phyloP scores from a whole-genome alignment of 2,888 invertebrate species.

The Allophyes oxyacanthae region DNA sequence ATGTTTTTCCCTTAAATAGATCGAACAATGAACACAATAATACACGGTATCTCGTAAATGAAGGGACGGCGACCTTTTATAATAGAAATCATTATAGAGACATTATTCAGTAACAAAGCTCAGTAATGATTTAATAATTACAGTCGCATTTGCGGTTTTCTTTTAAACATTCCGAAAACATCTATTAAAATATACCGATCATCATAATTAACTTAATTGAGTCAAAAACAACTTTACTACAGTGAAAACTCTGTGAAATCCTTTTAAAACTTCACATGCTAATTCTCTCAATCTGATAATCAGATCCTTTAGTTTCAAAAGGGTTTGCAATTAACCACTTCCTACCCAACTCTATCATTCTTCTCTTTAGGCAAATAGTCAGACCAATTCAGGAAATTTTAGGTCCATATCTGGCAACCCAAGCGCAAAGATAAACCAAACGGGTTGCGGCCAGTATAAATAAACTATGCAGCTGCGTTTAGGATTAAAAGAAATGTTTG shows the following conservation, averaged over 20 bases:
- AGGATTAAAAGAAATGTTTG: constrained; percentile 63
- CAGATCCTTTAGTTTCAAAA: no score
- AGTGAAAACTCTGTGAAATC: background rate
- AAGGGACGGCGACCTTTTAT: constrained; percentile 30
- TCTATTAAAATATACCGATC: constrained; percentile 21
- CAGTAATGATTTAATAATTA: constrained; percentile 46
- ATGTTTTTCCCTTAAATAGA: constrained; percentile 24
- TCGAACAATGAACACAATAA: constrained; percentile 29
- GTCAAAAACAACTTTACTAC: constrained; percentile 13
- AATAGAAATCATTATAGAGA: no score
- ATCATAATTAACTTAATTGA: constrained; percentile 34
- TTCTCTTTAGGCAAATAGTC: no score
- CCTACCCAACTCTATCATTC: no score
- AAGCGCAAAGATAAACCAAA: constrained; percentile 50
- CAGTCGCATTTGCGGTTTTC: constrained; percentile 42
- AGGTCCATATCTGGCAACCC: constrained; percentile 49
- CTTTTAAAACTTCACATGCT: no score
- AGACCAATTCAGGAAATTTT: constrained; percentile 22
- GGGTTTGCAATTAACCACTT: no score
- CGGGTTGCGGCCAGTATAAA: constrained; percentile 65
- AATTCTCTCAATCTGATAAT: no score
- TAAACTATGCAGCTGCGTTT: constrained; percentile 63
- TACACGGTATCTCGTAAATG: constrained; percentile 12
- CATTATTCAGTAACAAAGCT: background rate
- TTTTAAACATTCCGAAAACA: constrained; percentile 38